Evolutionary conservation across 2,113 vertebrate species (phyloP).

Genomic region (Actenoides hombroni): DNA sequence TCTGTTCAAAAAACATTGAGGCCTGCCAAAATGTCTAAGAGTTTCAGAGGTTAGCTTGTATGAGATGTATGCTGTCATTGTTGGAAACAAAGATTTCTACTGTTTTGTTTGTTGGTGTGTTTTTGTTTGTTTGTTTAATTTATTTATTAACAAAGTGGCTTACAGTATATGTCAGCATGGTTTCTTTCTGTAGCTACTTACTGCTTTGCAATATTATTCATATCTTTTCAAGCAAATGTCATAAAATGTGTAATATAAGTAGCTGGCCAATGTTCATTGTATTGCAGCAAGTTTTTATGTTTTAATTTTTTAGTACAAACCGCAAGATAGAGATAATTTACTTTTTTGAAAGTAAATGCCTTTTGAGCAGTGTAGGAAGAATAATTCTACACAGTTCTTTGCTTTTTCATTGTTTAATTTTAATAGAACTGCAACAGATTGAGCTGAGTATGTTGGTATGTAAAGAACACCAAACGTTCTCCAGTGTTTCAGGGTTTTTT

Average conservation of each 20-base stretch:
- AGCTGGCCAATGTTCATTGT: not conserved
- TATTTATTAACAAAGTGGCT: slow-evolving; percentile 3
- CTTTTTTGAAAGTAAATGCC: slow-evolving; percentile 12
- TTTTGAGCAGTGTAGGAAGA: not conserved
- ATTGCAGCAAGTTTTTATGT: not conserved
- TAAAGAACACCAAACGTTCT: slow-evolving; percentile 27
- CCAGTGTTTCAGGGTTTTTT: slow-evolving; percentile 32
- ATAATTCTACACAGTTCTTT: not conserved
- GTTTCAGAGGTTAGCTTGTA: not conserved
- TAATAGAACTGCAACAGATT: slow-evolving; percentile 52
- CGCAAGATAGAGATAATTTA: slow-evolving; percentile 28
- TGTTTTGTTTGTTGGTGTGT: not conserved
- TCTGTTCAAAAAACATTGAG: not conserved
- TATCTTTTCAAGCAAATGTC: not conserved
- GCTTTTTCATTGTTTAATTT: slow-evolving; percentile 38
- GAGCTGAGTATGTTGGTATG: slow-evolving; percentile 19
- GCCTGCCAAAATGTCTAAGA: not conserved
- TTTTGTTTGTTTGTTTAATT: not conserved
- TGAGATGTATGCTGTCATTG: not conserved
- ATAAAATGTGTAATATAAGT: not conserved
- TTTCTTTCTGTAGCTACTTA: not conserved
- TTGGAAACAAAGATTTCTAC: not conserved
- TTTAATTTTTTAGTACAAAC: not conserved
- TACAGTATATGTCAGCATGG: not conserved
- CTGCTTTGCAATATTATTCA: not conserved